These are phyloP conservation scores for Diacarnus erythraeanus DNA, from an alignment of 37 sponge, comb jelly and placozoan genomes.

Conservation along the genomic window DNA sequence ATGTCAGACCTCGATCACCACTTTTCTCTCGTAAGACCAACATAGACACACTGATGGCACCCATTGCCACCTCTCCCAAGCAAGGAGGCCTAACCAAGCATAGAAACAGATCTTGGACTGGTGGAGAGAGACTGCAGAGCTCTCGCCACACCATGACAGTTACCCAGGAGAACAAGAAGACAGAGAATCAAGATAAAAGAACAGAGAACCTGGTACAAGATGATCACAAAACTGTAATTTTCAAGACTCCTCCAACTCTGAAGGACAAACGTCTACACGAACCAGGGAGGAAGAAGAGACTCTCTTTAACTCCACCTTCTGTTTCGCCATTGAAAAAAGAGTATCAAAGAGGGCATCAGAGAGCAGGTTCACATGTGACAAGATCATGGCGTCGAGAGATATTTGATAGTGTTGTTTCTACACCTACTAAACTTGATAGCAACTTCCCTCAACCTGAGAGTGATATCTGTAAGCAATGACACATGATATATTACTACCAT, in stretches of 20 bases:
- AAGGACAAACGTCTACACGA: not conserved
- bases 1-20: not conserved
- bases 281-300: not conserved
- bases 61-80: not conserved
- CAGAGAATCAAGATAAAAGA: not conserved
- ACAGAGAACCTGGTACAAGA: no score
- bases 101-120: conserved; percentile 1
- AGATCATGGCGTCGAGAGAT: conserved; percentile 35
- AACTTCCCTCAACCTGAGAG: conserved; percentile 9
- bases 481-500: not conserved
- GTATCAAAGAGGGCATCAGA: conserved; percentile 14
- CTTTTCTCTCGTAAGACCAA: conserved; percentile 30
- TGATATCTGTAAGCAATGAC: conserved; percentile 22
- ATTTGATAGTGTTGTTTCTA: conserved; percentile 52
- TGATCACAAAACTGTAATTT: no score
- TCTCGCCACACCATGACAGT: not conserved
- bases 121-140: not conserved
- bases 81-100: not conserved
- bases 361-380: not conserved
- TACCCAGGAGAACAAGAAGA: not conserved
- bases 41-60: conserved; percentile 25
- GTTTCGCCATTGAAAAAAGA: not conserved
- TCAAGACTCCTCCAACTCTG: not conserved
- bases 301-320: conserved; percentile 8
- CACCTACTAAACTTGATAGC: conserved; percentile 33